A percentile compares a stretch with the other conserved stretches of the same genome.
Conservation (phyloP, 2,888 invertebrate genomes). For the Adelphocoris suturalis region DNA sequence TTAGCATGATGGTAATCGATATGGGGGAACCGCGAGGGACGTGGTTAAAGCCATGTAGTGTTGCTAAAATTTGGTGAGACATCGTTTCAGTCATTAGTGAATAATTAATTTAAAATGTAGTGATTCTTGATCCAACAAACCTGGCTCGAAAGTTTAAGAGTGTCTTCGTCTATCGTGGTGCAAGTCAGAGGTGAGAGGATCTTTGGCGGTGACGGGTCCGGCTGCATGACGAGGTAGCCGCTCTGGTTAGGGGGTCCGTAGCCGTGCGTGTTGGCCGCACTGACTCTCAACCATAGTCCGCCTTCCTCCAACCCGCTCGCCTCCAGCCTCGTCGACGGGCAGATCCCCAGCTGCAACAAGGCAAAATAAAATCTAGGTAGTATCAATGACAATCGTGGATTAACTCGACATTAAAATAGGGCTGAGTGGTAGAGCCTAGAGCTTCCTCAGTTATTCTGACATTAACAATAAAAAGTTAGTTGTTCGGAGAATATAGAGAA, state of each 20-base stretch:
- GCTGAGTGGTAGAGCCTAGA: no score
- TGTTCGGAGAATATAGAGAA: no score
- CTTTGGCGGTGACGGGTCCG: conserved; percentile 56
- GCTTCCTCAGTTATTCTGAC: no score
- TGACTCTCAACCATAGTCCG: conserved; percentile 68
- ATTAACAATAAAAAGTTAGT: no score
- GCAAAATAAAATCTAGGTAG: not conserved
- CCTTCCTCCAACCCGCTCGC: conserved; percentile 68
- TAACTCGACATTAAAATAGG: no score
- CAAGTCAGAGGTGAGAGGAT: conserved; percentile 51
- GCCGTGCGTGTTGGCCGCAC: conserved; percentile 66
- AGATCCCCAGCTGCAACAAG: conserved; percentile 60
- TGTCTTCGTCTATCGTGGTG: conserved; percentile 52
- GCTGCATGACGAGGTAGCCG: conserved; percentile 59
- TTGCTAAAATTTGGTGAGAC: no score
- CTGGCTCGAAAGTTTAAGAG: conserved; percentile 57
- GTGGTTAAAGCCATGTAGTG: no score
- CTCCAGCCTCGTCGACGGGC: conserved; percentile 51
- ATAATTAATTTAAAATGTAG: no score
- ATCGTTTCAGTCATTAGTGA: no score
- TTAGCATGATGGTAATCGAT: no score
- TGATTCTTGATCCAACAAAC: not conserved
- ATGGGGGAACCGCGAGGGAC: no score
- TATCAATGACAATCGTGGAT: no score
- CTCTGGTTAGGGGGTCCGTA: conserved; percentile 58